phyloP scores from a whole-genome alignment of 2,113 vertebrate genomes.

The Nothocercus nigrocapillus region DNA sequence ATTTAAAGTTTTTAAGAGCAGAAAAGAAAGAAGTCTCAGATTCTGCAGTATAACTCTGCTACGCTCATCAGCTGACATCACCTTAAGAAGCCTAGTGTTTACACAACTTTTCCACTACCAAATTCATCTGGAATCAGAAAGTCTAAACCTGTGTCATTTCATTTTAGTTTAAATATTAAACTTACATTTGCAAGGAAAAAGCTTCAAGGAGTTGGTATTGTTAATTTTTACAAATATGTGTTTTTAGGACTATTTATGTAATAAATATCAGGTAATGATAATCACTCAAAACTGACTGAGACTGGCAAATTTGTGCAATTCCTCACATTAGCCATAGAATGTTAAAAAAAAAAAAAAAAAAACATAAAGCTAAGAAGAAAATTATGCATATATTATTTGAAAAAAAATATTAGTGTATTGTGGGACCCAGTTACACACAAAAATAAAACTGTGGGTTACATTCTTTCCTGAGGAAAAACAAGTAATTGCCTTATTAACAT shows the following conservation, averaged over 20 bases:
- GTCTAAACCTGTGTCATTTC: background rate
- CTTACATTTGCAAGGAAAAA: background rate
- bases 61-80: conserved; percentile 40
- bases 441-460: background rate
- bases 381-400: background rate
- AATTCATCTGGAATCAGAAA: conserved; percentile 14
- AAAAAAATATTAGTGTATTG: background rate
- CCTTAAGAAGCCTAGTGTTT: background rate
- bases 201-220: background rate
- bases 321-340: background rate
- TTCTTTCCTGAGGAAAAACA: background rate
- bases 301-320: background rate
- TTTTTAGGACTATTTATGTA: background rate
- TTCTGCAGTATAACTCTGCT: conserved; percentile 8
- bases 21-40: background rate
- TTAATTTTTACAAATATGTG: background rate
- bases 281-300: background rate
- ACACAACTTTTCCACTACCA: conserved; percentile 37
- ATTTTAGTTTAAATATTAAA: background rate
- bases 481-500: background rate
- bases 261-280: background rate
- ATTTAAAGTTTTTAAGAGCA: background rate
- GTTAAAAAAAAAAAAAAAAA: background rate
- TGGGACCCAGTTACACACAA: background rate
- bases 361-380: background rate